Evolutionary conservation across 2,797 vertebrate species (phyloP), one percentile per base, ranked within the genome.

Genomic region (Fringilla coelebs): DNA sequence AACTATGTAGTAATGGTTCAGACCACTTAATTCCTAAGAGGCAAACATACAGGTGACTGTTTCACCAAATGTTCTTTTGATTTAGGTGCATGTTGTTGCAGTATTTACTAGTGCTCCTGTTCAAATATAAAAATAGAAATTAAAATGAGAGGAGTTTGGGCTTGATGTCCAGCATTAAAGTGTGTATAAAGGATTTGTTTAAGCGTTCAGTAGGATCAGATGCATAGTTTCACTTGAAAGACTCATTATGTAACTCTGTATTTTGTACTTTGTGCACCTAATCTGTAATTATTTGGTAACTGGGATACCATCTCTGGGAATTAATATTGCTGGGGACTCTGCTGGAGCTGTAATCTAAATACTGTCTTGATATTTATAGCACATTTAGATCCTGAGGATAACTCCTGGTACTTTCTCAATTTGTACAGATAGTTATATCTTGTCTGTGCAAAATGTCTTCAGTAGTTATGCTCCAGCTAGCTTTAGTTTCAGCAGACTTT

Each of bases 221-320:
- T 54, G 21, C 28, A 71, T 11, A 22, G 68, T 67, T 41, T 51
- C 45, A 60, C 72, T 94, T 80, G 65, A 80, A 85, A 79, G 60
- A 49, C 32, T 93, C 22, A 71, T 91, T 94, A 93, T 68, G 41
- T 91, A 95, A 95, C 65, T 85, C 70, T 80, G 0, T 87, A 88
- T 88, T 94, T 94, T 71, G 67, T 71, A 89, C 72, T 55, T 87
- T 49, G 78, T 80, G 41, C 89, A 74, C 77, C 87, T 93, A 63
- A 91, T 90, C 78, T 91, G 89, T 95, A 94, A 96, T 95, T 94
- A 94, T 85, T 88, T 93, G 75, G 89, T 92, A 96, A 95, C 72
- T 91, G 78, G 89, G 91, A 92, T 96, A 92, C 58, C 61, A 92
- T 3, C 60, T 91, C 65, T 89, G 94, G 89, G 93, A 96, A 92